Conservation (phyloP, 2,113 vertebrate genomes). For the Bettongia penicillata region DNA sequence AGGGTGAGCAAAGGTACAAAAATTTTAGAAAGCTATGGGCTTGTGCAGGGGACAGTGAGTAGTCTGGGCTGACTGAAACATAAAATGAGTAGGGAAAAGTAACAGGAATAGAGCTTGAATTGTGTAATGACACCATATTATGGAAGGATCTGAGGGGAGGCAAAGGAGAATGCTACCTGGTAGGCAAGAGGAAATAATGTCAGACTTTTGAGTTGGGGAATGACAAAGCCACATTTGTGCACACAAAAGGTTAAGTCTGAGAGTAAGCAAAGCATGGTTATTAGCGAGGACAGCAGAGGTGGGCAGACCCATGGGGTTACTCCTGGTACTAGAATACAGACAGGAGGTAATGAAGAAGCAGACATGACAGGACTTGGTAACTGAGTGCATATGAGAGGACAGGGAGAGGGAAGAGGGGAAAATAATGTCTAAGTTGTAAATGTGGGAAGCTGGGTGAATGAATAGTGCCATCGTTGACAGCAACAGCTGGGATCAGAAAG, state of each 20-base stretch:
- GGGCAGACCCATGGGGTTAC: neutral
- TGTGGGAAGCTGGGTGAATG: neutral
- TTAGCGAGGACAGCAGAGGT: neutral
- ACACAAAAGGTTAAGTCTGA: neutral
- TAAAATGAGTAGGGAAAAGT: neutral
- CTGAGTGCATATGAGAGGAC: neutral
- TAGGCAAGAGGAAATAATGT: neutral
- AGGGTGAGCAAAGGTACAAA: neutral
- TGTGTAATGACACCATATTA: neutral
- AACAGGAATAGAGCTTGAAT: neutral
- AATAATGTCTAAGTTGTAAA: neutral
- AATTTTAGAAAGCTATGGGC: neutral
- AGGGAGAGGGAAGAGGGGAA: neutral
- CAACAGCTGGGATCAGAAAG: neutral
- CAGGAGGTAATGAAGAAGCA: neutral
- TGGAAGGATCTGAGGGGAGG: neutral
- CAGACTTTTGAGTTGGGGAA: neutral
- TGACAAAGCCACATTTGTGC: neutral
- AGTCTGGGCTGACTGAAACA: neutral
- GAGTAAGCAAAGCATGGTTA: neutral
- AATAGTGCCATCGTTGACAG: neutral
- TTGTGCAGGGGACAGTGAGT: neutral
- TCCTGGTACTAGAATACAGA: neutral
- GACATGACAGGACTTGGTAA: neutral
- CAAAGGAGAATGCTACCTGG: neutral